phyloP scores from a whole-genome alignment of 2,888 invertebrate species.

The Sericinus montela region DNA sequence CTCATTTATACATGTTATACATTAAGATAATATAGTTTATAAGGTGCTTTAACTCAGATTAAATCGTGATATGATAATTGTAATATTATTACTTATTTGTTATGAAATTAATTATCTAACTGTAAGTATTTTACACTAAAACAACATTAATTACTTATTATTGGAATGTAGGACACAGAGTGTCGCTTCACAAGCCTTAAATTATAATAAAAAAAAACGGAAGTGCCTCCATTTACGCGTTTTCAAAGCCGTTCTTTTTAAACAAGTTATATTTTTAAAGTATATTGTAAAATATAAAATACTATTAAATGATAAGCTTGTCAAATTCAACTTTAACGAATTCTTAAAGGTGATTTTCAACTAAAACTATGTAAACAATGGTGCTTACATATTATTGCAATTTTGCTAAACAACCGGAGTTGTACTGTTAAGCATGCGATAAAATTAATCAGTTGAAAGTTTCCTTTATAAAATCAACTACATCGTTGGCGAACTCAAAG shows the following conservation, averaged over 20 bases:
- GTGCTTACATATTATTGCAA: slow-evolving; percentile 36
- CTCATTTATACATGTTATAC: slow-evolving; percentile 51
- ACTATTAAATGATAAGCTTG: slow-evolving; percentile 14
- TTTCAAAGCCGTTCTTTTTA: slow-evolving; percentile 13
- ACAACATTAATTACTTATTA: slow-evolving; percentile 27
- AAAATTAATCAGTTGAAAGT: slow-evolving; percentile 21
- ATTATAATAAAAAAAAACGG: slow-evolving; percentile 13
- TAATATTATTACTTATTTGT: slow-evolving; percentile 27
- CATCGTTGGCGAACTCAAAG: too few species aligned
- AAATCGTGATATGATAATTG: slow-evolving; percentile 59
- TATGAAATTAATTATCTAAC: slow-evolving; percentile 31
- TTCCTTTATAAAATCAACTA: slow-evolving; percentile 1
- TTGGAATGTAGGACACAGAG: slow-evolving; percentile 14
- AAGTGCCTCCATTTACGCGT: slow-evolving; percentile 16
- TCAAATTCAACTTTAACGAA: slow-evolving; percentile 1
- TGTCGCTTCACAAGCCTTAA: slow-evolving; percentile 18
- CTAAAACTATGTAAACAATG: neutral
- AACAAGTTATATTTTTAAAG: slow-evolving; percentile 14
- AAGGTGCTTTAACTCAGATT: slow-evolving; percentile 72
- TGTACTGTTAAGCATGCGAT: slow-evolving; percentile 42
- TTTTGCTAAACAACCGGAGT: slow-evolving; percentile 32
- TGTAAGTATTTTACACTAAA: slow-evolving; percentile 39
- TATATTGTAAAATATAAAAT: slow-evolving; percentile 17
- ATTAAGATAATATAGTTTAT: slow-evolving; percentile 50
- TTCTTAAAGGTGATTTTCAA: slow-evolving; percentile 5